phyloP scores from a whole-genome alignment of 1,140 invertebrate species.

The Musca vetustissima region DNA sequence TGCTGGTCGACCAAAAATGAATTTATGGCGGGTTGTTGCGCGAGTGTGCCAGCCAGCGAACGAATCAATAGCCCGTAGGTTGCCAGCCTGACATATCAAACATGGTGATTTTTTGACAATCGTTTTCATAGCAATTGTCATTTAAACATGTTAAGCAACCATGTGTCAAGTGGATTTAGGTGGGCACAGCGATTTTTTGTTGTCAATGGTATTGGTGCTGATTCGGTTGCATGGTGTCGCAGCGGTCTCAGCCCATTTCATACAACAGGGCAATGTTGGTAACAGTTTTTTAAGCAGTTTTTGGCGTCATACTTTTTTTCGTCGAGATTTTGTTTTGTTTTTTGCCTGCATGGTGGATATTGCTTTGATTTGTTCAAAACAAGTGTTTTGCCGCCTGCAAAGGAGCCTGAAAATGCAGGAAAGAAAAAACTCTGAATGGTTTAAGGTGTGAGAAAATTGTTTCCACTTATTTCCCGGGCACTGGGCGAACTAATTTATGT shows the following conservation, averaged over 20 bases:
- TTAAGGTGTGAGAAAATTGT: conserved; percentile 18
- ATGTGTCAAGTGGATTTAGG: conserved; percentile 24
- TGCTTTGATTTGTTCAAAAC: not conserved
- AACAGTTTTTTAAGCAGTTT: too few species aligned
- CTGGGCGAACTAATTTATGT: too few species aligned
- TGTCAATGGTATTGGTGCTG: too few species aligned
- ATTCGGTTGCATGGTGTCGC: too few species aligned
- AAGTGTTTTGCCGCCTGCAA: not conserved
- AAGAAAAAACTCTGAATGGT: not conserved
- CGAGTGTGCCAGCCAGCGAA: not conserved
- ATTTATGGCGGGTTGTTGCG: conserved; percentile 19
- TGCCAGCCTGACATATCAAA: conserved; percentile 21
- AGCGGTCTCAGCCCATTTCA: too few species aligned
- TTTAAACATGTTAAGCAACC: conserved; percentile 24
- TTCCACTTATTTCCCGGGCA: too few species aligned
- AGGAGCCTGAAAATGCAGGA: not conserved
- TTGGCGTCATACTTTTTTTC: too few species aligned
- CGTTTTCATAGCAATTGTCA: conserved; percentile 24
- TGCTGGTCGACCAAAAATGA: conserved; percentile 1
- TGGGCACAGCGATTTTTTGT: not conserved
- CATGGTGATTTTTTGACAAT: conserved; percentile 24
- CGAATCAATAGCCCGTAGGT: conserved; percentile 20
- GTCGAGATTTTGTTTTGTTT: too few species aligned
- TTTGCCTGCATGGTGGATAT: too few species aligned
- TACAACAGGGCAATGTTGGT: too few species aligned